A percentile compares a stretch with the other conserved stretches of the same genome.
These are phyloP conservation scores for Neopipo cinnamomea DNA, from an alignment of 2,113 vertebrate genomes.

Conservation along the genomic window DNA sequence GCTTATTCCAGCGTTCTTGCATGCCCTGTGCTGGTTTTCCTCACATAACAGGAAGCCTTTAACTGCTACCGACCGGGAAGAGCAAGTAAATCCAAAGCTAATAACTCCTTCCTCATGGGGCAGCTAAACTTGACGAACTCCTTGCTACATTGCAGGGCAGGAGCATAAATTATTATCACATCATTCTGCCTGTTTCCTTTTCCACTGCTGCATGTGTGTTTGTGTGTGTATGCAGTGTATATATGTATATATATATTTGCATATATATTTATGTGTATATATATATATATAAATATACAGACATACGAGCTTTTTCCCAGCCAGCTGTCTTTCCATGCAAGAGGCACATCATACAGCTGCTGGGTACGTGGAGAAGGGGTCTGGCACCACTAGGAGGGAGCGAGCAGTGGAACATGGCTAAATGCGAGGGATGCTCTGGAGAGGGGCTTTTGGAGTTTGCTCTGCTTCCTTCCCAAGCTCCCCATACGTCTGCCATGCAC, in stretches of 20 bases:
- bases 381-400: not conserved
- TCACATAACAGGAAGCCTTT: not conserved
- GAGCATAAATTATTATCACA: not conserved
- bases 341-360: not conserved
- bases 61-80: not conserved
- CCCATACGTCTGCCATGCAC: not conserved
- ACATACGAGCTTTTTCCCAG: not conserved
- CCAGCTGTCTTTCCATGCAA: not conserved
- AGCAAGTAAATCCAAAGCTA: not conserved
- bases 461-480: not conserved
- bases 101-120: not conserved
- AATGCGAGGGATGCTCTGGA: not conserved
- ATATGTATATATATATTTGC: not conserved
- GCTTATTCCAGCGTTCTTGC: not conserved
- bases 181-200: not conserved
- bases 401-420: not conserved
- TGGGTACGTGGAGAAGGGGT: not conserved
- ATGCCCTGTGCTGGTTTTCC: conserved; percentile 25
- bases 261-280: not conserved
- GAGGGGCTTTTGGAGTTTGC: not conserved
- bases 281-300: not conserved
- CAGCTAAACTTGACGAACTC: conserved; percentile 3
- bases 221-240: not conserved
- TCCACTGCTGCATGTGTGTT: not conserved
- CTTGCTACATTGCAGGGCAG: not conserved